phyloP scores from a whole-genome alignment of 2,113 vertebrate genomes.

The Aythya baeri region DNA sequence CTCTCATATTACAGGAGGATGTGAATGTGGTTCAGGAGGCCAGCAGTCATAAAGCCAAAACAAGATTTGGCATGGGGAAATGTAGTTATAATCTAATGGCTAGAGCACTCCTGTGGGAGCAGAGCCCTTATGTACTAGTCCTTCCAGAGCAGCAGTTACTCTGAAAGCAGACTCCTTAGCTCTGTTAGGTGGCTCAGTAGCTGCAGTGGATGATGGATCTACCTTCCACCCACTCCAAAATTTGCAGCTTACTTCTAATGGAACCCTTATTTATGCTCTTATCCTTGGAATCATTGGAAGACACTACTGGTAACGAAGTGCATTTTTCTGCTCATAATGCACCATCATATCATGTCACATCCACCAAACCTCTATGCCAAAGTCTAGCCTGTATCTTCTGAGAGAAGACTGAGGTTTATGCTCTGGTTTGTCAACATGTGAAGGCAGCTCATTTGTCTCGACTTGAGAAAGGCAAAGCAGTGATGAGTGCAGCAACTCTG shows the following conservation, averaged over 20 bases:
- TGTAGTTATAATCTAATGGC: not conserved
- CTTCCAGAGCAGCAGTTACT: not conserved
- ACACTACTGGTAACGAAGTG: not conserved
- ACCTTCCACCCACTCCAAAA: not conserved
- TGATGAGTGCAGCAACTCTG: not conserved
- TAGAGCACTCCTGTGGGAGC: not conserved
- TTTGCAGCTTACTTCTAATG: not conserved
- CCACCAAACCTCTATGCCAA: not conserved
- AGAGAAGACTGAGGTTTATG: not conserved
- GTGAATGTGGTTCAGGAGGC: not conserved
- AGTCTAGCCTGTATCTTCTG: not conserved
- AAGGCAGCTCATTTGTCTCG: not conserved
- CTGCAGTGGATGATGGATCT: not conserved
- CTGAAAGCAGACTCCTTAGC: not conserved
- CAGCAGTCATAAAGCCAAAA: not conserved
- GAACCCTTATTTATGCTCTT: not conserved
- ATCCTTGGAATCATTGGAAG: not conserved
- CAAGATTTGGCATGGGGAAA: not conserved
- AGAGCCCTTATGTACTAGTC: accelerated
- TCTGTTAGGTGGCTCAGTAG: not conserved
- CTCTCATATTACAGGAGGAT: not conserved
- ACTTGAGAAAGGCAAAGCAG: not conserved
- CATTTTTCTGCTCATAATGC: not conserved
- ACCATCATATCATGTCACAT: not conserved
- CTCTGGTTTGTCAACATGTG: not conserved